Percentiles rank a stretch among this genome's conserved stretches.
Conservation (phyloP, 2,797 vertebrate genomes). For the Aeoliscus strigatus region DNA sequence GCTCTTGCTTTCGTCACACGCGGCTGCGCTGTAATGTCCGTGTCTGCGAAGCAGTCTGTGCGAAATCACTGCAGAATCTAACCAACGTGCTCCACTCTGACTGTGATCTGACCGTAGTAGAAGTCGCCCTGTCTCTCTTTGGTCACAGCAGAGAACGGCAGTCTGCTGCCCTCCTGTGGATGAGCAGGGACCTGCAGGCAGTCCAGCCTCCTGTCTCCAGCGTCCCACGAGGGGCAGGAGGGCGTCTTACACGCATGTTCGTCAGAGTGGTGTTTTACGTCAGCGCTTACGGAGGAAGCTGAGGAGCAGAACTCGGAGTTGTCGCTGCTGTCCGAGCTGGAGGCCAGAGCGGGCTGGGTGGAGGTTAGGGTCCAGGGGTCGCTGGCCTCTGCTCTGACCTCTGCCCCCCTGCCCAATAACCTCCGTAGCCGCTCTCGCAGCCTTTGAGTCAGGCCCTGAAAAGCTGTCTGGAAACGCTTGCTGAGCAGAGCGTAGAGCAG, state of each 20-base stretch:
- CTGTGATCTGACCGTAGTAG: conserved; percentile 78
- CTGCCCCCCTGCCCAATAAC: conserved; percentile 22
- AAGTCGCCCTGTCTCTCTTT: conserved; percentile 72
- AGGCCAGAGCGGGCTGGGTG: conserved; percentile 9
- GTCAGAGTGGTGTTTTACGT: conserved; percentile 38
- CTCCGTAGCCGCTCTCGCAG: conserved; percentile 52
- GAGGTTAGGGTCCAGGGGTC: conserved; percentile 40
- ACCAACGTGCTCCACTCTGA: conserved; percentile 77
- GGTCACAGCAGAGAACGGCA: conserved; percentile 65
- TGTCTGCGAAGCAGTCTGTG: no score
- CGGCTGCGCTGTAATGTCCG: no score
- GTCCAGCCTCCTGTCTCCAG: conserved; percentile 26
- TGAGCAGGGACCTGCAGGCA: conserved; percentile 69
- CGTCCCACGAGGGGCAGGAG: conserved; percentile 27
- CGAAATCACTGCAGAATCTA: conserved; percentile 2
- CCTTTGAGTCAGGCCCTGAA: conserved; percentile 68
- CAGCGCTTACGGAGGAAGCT: conserved; percentile 60
- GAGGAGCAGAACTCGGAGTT: conserved; percentile 48
- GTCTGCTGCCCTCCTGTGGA: conserved; percentile 62
- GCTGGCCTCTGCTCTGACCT: conserved; percentile 22
- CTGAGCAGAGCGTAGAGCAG: conserved; percentile 81
- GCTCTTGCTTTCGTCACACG: conserved; percentile 19
- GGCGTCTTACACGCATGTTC: conserved; percentile 29
- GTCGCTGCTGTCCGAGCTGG: conserved; percentile 33
- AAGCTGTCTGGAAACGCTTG: conserved; percentile 77